A percentile compares a stretch with the other conserved stretches of the same genome.
Conservation (phyloP, 2,113 vertebrate genomes). For the Entelurus aequoreus region DNA sequence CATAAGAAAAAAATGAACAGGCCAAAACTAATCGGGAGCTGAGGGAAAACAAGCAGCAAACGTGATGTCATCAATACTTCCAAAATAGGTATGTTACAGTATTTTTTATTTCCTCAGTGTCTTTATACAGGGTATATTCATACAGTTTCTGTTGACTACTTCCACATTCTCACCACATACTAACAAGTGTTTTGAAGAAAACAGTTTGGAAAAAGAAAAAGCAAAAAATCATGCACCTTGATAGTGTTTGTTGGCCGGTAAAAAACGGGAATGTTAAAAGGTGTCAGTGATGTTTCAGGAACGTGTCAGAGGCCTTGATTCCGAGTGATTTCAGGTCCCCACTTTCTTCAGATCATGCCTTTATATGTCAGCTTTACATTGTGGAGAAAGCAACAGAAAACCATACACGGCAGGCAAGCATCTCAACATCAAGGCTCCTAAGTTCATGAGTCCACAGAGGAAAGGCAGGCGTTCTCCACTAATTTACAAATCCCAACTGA, state of each 20-base stretch:
- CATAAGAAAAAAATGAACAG: conserved; percentile 45
- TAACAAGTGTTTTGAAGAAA: conserved; percentile 73
- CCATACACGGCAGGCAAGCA: conserved; percentile 70
- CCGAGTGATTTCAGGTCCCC: conserved; percentile 38
- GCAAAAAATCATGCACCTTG: conserved; percentile 73
- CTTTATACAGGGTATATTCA: conserved; percentile 76
- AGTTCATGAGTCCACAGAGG: conserved; percentile 48
- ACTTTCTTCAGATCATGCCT: conserved; percentile 66
- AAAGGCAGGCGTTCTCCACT: conserved; percentile 61
- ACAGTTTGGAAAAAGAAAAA: conserved; percentile 45
- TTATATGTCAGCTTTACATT: conserved; percentile 65
- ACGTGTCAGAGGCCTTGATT: conserved; percentile 34
- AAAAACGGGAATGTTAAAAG: conserved; percentile 74
- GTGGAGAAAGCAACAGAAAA: conserved; percentile 71
- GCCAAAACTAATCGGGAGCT: conserved; percentile 48
- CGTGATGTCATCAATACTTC: conserved; percentile 64
- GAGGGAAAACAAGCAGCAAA: conserved; percentile 64
- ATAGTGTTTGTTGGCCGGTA: conserved; percentile 65
- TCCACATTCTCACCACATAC: conserved; percentile 78
- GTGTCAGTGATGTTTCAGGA: conserved; percentile 45
- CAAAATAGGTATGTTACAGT: conserved; percentile 78
- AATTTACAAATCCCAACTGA: conserved; percentile 49
- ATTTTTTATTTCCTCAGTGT: conserved; percentile 68
- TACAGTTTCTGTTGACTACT: conserved; percentile 74
- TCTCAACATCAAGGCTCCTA: conserved; percentile 64